Conservation (phyloP, 2,113 vertebrate genomes). For the Phaethornis superciliosus region DNA sequence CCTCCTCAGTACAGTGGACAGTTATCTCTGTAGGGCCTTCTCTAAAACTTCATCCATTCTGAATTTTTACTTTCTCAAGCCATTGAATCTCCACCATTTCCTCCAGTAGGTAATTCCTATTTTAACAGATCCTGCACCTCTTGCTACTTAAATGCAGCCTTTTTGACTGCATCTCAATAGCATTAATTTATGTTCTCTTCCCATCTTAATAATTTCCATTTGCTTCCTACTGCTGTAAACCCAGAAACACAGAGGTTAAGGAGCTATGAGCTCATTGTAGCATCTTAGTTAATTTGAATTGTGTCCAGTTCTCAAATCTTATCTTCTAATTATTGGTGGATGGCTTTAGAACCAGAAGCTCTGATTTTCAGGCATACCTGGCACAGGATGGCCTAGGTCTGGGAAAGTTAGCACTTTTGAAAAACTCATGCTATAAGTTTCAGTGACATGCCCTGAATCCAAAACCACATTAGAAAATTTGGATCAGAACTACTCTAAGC, state of each 20-base stretch:
- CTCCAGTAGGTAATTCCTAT: background rate
- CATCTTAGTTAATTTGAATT: background rate
- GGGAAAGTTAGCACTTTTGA: background rate
- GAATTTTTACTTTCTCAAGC: background rate
- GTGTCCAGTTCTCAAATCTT: background rate
- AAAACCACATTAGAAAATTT: constrained; percentile 23
- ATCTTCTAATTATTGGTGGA: background rate
- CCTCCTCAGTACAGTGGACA: background rate
- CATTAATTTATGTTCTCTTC: background rate
- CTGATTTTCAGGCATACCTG: background rate
- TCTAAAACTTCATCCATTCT: background rate
- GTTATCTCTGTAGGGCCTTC: background rate
- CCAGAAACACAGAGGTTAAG: background rate
- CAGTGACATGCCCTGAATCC: constrained; percentile 1
- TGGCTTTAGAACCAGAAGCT: background rate
- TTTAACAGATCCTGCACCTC: background rate
- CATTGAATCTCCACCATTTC: background rate
- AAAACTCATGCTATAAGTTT: background rate
- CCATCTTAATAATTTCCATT: background rate
- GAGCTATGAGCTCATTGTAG: background rate
- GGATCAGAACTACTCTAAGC: background rate
- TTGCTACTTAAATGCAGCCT: background rate
- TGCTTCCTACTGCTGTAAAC: background rate
- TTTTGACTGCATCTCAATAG: background rate
- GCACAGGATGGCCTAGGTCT: background rate